Evolutionary conservation across 2,888 invertebrate species (phyloP), one percentile per base, ranked within the genome.

Genomic region (Poecilus cupreus): DNA sequence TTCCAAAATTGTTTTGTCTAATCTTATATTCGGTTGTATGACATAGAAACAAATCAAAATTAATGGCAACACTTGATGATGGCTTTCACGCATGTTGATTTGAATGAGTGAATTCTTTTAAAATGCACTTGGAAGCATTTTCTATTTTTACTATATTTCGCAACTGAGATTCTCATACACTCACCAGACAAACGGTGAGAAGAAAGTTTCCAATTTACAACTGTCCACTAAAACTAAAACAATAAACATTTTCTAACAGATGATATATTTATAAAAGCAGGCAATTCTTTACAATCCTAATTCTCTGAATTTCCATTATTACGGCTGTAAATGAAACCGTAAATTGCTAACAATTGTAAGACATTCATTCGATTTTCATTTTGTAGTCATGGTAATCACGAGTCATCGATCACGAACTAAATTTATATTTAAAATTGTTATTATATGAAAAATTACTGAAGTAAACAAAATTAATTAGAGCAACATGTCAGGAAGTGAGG

Each of bases 321-420:
- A 18, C 18, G 51, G 20, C 16, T 51, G 13, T 51, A 18, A 51
- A 51, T 11, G 13, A 43, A 43, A 43, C n/a, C 18, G 51, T 18
- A 51, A 18, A 51, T 51, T 51, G 1, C 8, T 51, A 18, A 51
- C 51, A 51, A 51, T 51, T 51, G 13, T 51, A 51, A 51, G 18
- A 51, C 43, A 43, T 11, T 13, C 11, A 43, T 11, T 43, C 1
- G n/a, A 60, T 60, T 54, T 54, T 54, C 54, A 3, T 54, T n/a
- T 68, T 68, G 32, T 37, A 68, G 64, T 68, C 64, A 68, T 68
- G 64, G 39, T 68, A 60, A 68, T 32, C 32, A 37, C 37, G 37
- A 37, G 37, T 18, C 32, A 68, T 68, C 18, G 16, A 18, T 68
- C 64, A 37, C 3, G 3, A 60, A 11, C 13, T 26, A 60, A 60